Evolutionary conservation across 2,113 vertebrate species (phyloP).

Genomic region (Diphyllodes magnificus): DNA sequence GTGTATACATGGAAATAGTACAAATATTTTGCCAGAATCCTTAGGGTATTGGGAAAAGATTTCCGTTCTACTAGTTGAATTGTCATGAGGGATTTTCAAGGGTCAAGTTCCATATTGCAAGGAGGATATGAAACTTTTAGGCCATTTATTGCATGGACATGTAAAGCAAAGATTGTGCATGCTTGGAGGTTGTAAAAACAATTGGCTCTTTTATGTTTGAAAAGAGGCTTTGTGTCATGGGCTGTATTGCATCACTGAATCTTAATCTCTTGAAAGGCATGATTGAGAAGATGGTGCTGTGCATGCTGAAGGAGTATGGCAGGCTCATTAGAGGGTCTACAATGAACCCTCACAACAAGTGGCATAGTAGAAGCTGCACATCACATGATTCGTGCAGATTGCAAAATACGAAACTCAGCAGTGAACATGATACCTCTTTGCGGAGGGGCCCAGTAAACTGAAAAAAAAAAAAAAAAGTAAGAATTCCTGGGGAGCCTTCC

Average conservation of each 20-base stretch:
- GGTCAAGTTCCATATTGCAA: conserved; percentile 51
- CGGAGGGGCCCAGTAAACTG: background rate
- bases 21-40: conserved; percentile 46
- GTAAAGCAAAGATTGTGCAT: conserved; percentile 37
- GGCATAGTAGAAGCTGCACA: conserved; percentile 1
- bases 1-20: conserved; percentile 37
- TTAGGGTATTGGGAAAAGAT: conserved; percentile 47
- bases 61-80: conserved; percentile 49
- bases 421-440: conserved; percentile 26
- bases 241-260: conserved; percentile 37
- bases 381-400: background rate
- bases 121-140: conserved; percentile 61
- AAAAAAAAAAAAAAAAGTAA: background rate
- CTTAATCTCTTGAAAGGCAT: conserved; percentile 46
- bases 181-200: conserved; percentile 59
- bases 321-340: conserved; percentile 48
- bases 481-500: background rate
- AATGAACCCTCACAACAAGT: conserved; percentile 28
- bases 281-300: conserved; percentile 27
- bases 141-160: conserved; percentile 42
- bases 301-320: conserved; percentile 31
- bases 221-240: conserved; percentile 51
- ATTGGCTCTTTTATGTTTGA: conserved; percentile 50
- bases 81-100: conserved; percentile 58
- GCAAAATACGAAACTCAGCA: conserved; percentile 24